Percentiles rank a stretch among this genome's conserved stretches.
Conservation (phyloP, 2,888 invertebrate species). For the Drosophila kanekoi region DNA sequence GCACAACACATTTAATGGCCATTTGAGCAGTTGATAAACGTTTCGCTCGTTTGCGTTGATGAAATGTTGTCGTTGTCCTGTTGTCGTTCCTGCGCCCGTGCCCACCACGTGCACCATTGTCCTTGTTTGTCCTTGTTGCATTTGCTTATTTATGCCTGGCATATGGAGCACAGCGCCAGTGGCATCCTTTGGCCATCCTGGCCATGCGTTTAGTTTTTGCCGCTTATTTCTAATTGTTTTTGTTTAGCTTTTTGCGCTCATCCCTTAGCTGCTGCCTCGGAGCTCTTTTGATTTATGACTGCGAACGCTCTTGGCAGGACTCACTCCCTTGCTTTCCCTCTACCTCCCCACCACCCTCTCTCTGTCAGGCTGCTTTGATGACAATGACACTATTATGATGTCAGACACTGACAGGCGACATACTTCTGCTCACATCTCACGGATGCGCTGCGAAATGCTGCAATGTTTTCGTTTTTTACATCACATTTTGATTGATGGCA, state of each 20-base stretch:
- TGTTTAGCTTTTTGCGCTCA: constrained; percentile 43
- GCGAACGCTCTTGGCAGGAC: constrained; percentile 22
- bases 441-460: neutral
- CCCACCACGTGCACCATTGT: constrained; percentile 8
- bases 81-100: constrained; percentile 14
- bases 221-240: constrained; percentile 79
- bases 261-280: constrained; percentile 19
- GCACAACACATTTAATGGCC: constrained; percentile 84
- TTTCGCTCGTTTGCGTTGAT: constrained; percentile 80
- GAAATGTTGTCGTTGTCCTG: constrained; percentile 74
- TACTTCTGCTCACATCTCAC: constrained; percentile 50
- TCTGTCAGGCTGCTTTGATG: constrained; percentile 53
- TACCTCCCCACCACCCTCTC: constrained; percentile 3
- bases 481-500: constrained; percentile 42
- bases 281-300: constrained; percentile 64
- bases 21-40: constrained; percentile 85
- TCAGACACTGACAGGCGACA: constrained; percentile 73
- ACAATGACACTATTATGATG: constrained; percentile 80
- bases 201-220: constrained; percentile 65
- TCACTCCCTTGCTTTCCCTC: neutral
- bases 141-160: constrained; percentile 78
- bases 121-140: constrained; percentile 52
- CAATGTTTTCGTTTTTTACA: constrained; percentile 1
- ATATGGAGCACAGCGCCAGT: constrained; percentile 62
- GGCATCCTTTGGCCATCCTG: constrained; percentile 33